Percentiles rank a stretch among this genome's conserved stretches.
Evolutionary conservation across 64 coral and sea anemone species (phyloP).

Genomic region (Acropora tenuis): DNA sequence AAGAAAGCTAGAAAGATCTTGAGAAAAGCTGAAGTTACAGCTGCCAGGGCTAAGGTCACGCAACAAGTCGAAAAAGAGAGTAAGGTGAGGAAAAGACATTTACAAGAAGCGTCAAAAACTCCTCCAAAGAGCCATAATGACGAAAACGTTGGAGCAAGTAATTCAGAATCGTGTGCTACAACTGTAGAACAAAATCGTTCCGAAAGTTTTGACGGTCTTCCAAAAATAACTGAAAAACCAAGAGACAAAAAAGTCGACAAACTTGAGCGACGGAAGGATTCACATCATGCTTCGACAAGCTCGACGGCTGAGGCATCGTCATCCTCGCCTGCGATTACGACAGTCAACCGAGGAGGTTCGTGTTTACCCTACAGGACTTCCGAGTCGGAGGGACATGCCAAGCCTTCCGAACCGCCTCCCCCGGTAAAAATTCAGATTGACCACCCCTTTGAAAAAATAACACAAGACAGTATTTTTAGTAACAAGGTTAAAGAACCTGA

Average conservation of each 20-base stretch:
- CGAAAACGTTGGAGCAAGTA: neutral
- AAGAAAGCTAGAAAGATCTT: conserved; percentile 34
- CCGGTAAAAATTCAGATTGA: conserved; percentile 73
- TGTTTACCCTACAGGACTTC: conserved; percentile 13
- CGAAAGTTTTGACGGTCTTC: neutral
- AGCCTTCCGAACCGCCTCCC: conserved; percentile 13
- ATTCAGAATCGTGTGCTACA: neutral
- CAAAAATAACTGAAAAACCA: neutral
- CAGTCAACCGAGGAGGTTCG: neutral
- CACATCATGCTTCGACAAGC: neutral
- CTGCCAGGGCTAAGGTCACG: neutral
- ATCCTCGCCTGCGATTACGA: neutral
- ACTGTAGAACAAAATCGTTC: neutral
- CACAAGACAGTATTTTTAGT: conserved; percentile 26
- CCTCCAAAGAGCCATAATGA: neutral
- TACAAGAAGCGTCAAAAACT: neutral
- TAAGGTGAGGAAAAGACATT: conserved; percentile 7
- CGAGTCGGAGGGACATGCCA: conserved; percentile 33
- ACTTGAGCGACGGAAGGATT: neutral
- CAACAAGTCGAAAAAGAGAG: neutral
- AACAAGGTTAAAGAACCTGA: conserved; percentile 60
- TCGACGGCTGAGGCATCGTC: neutral
- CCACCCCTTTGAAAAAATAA: conserved; percentile 83
- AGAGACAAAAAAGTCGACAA: neutral
- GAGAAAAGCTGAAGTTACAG: conserved; percentile 22